Evolutionary conservation across 2,888 invertebrate genomes (phyloP).

Genomic region (Oscheius sp.): DNA sequence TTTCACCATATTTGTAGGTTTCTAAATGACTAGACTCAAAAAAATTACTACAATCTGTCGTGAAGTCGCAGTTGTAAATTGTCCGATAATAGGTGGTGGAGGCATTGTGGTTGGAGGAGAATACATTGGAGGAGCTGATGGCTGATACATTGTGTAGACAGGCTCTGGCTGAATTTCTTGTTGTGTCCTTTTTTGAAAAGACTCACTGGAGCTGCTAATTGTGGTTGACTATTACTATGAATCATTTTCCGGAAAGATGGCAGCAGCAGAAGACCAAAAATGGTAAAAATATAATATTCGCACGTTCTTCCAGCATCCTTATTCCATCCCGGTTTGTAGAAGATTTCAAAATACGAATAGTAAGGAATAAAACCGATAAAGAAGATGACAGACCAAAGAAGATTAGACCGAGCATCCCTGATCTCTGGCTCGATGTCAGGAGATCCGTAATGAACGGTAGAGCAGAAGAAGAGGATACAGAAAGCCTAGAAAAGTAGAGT

Average conservation of each 20-base stretch:
- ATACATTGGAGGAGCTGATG: neutral
- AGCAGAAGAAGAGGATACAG: neutral
- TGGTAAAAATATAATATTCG: neutral
- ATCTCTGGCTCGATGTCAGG: constrained; percentile 1
- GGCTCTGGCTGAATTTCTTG: neutral
- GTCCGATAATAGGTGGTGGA: neutral
- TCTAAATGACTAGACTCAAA: neutral
- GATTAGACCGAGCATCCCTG: constrained; percentile 6
- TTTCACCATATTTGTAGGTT: neutral
- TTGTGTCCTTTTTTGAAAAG: too few relatives aligned
- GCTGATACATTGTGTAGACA: neutral
- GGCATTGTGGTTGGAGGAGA: neutral
- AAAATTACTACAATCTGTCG: neutral
- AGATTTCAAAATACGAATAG: constrained; percentile 1
- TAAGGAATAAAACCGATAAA: neutral
- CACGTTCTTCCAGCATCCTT: too few relatives aligned
- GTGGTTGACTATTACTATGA: too few relatives aligned
- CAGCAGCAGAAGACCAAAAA: neutral
- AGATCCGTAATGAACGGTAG: neutral
- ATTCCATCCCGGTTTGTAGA: neutral
- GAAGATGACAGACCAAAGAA: neutral
- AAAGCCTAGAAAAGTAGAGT: neutral
- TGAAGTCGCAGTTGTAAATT: neutral
- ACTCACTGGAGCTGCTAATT: too few relatives aligned
- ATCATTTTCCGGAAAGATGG: neutral